Evolutionary conservation across 1,140 invertebrate species (phyloP), one percentile per base, ranked within the genome.

Genomic region (Papilio xuthus): DNA sequence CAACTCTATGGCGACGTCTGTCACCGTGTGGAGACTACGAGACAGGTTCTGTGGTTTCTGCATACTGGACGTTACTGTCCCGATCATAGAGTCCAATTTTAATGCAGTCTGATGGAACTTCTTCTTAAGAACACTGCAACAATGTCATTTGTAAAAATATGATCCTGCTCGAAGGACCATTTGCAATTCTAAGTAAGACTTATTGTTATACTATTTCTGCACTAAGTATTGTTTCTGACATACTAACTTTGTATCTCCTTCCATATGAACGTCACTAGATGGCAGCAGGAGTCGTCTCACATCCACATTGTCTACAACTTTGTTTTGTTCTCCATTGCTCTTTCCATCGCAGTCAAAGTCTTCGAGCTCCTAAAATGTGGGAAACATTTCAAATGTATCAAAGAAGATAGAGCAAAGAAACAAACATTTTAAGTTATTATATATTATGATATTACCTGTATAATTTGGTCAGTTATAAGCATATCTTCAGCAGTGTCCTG

Each of bases 161-260:
- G 23, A 60, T 60, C 56, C 56, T 60, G 20, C 56, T 60, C 23
- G 56, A 60, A 60, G 56, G 20, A 60, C 23, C 56, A 60, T 28
- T 12, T 26, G 1, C 4, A 10, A 15, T 15, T 47, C 6, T 47
- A 47, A 47, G 7, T 37, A 7, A 37, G 32, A 37, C 32, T 37
- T 37, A 37, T 37, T 6, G 2, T 37, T 37, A 37, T 37, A 37
- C 32, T 7, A 37, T n/a, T n/a, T n/a, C 32, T 37, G 0, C 32
- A 37, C 32, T 37, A 37, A 37, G 7, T 37, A 3, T 37, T 7
- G 32, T 47, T 70, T 77, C 23, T 20, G 53, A 37, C 73, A 67
- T 37, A 84, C 86, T 84, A 81, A 90, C 87, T 83, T 82, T 50
- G 79, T 79, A 74, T 88, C 83, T 10, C 83, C 87, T 15, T 53